These are phyloP conservation scores for Engraulis encrasicolus DNA, from an alignment of 2,113 vertebrate genomes.

Conservation along the genomic window DNA sequence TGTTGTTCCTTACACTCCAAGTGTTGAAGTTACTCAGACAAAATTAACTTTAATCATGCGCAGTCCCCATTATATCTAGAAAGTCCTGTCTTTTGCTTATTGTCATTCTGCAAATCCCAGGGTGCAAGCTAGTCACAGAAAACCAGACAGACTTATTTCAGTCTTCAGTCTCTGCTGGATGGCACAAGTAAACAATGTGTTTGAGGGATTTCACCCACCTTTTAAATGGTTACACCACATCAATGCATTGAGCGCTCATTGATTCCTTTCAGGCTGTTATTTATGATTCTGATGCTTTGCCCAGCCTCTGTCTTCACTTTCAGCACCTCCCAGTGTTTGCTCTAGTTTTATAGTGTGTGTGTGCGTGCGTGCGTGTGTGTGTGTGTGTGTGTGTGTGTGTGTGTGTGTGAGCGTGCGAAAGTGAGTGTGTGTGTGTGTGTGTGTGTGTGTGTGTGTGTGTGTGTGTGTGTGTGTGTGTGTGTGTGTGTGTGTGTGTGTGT, in stretches of 20 bases:
- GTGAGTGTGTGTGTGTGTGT: not conserved
- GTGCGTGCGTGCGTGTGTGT: not conserved
- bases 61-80: too few relatives aligned
- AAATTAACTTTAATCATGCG: too few relatives aligned
- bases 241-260: not conserved
- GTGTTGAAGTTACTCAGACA: too few relatives aligned
- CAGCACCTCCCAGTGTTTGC: not conserved
- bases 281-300: not conserved
- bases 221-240: not conserved
- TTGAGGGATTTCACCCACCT: not conserved
- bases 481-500: too few relatives aligned
- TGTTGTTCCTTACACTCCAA: too few relatives aligned
- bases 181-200: not conserved
- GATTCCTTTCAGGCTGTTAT: not conserved
- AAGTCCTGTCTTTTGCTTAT: too few relatives aligned
- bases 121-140: too few relatives aligned
- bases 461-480: too few relatives aligned
- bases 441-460: too few relatives aligned
- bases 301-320: not conserved
- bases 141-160: too few relatives aligned
- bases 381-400: not conserved
- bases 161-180: not conserved
- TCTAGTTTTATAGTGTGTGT: slow-evolving; percentile 1
- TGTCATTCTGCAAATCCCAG: too few relatives aligned
- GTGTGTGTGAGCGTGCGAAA: not conserved